Evolutionary conservation across 1,140 invertebrate species (phyloP).

Genomic region (Meteorus sp.): DNA sequence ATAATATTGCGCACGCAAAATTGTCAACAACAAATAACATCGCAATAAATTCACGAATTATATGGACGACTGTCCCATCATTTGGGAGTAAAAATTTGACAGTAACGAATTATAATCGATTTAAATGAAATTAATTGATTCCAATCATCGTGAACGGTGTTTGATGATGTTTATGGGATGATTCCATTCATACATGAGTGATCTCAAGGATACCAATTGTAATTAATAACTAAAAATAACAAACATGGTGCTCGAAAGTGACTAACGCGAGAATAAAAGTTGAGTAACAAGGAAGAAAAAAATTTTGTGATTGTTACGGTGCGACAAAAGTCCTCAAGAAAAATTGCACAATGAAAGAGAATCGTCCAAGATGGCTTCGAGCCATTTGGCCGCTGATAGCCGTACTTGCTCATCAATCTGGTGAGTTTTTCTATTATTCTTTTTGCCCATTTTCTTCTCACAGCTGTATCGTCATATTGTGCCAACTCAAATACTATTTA

Average conservation of each 20-base stretch:
- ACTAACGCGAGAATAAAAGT: too few species aligned
- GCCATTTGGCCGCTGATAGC: conserved; percentile 38
- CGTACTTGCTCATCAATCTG: conserved; percentile 38
- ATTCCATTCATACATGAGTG: too few species aligned
- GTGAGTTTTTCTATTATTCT: conserved; percentile 30
- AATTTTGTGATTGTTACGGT: conserved; percentile 9
- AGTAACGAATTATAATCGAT: too few species aligned
- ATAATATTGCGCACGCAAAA: too few species aligned
- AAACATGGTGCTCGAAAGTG: conserved; percentile 21
- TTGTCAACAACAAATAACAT: too few species aligned
- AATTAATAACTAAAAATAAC: background rate
- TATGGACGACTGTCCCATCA: too few species aligned
- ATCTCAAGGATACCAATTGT: background rate
- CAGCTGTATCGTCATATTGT: background rate
- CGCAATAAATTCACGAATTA: too few species aligned
- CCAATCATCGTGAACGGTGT: too few species aligned
- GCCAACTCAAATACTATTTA: too few species aligned
- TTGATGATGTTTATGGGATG: too few species aligned
- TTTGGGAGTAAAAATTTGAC: too few species aligned
- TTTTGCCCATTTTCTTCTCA: background rate
- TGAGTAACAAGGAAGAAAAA: background rate
- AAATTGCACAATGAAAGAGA: conserved; percentile 39
- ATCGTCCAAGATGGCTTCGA: conserved; percentile 40
- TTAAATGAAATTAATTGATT: too few species aligned
- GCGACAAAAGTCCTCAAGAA: conserved; percentile 21